phyloP scores from a whole-genome alignment of 2,113 vertebrate genomes.

The Tichodroma muraria region DNA sequence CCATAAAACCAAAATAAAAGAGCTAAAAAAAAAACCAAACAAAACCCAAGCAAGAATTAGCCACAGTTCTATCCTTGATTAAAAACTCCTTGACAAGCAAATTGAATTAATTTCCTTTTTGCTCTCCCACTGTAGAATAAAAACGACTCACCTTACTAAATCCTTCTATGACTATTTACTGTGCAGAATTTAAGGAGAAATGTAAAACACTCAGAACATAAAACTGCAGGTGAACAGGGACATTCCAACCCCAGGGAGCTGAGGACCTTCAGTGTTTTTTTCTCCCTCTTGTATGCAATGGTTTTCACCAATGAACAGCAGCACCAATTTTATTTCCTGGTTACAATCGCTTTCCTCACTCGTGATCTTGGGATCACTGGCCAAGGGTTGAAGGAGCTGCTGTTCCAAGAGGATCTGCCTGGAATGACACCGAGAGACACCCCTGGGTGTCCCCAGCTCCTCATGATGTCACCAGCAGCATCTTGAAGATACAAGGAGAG shows the following conservation, averaged over 20 bases:
- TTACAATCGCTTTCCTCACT: accelerated
- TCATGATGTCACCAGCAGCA: accelerated
- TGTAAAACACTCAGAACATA: neutral
- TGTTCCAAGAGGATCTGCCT: neutral
- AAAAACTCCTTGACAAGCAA: neutral
- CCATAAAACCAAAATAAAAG: neutral
- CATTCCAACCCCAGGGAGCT: neutral
- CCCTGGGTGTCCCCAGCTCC: neutral
- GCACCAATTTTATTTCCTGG: accelerated
- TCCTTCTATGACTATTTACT: neutral
- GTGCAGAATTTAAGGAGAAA: neutral
- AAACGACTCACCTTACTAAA: neutral
- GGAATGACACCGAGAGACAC: neutral
- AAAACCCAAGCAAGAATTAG: neutral
- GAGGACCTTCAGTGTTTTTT: neutral
- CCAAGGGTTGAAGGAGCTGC: neutral
- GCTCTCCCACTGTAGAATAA: neutral
- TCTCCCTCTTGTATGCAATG: neutral
- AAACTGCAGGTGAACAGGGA: neutral
- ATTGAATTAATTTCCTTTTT: neutral
- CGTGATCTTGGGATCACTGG: accelerated
- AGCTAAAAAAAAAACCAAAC: neutral
- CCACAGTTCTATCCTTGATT: neutral
- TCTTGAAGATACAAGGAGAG: accelerated
- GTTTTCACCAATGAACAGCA: neutral